Base-by-base conservation (phyloP, 2,888 invertebrate genomes). In the Lepidochrysops patricia region DNA sequence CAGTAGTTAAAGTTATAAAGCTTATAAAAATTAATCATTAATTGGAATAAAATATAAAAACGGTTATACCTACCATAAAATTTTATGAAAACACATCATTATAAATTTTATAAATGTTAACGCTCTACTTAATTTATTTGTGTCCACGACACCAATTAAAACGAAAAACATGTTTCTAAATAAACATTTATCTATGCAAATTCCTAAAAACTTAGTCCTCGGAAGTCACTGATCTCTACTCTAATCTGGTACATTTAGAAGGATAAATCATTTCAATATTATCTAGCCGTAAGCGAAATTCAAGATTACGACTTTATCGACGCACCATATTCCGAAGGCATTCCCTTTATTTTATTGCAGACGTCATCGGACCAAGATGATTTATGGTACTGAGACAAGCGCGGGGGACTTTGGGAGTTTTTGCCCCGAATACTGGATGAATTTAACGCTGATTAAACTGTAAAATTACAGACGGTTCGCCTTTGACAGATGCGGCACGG, bases 381-480 rank as follows among this genome's bases (percentile, higher is more conserved):
- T 88, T 87, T 84, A 88, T 85, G 75, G 72, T 83, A 80, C 76
- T 77, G 67, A 71, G 71, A 67, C 72, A 66, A 70, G 67, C 77
- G 72, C 72, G 74, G 78, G 54, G 70, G 68, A 71, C 74, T 73
- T 72, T 64, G 66, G 67, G 65, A 72, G 58, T 70, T 72, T 74
- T 84, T 80, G 77, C 69, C 68, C 63, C 84, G 84, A 77, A 77
- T 76, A 80, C 74, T 85, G 79, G 79, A 74, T 76, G 76, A 82
- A 88, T 89, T 89, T 88, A 89, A 89, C 89, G 89, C 88, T 89
- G 86, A 89, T 89, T 89, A 89, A 87, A 89, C 88, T 89, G 88
- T 89, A 86, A 89, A 89, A 89, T 89, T 87, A 84, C 80, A 61
- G 72, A 82, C 82, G 80, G 80, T 83, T 82, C 78, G 80, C 76